Evolutionary conservation across 2,113 vertebrate genomes (phyloP).

Genomic region (Pomatorhinus ruficollis): DNA sequence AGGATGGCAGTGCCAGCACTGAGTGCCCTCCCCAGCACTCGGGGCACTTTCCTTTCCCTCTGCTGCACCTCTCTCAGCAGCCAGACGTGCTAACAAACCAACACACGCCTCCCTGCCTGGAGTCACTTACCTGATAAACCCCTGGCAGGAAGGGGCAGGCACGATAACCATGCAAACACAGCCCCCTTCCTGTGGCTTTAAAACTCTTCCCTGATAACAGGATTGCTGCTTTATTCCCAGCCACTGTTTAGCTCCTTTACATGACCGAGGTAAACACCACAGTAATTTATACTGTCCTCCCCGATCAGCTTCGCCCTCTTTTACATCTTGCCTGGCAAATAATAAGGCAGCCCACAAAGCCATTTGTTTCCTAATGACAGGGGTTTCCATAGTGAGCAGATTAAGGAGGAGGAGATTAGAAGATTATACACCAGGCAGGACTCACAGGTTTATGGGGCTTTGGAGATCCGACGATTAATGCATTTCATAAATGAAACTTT

Average conservation of each 20-base stretch:
- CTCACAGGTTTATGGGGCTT: conserved; percentile 56
- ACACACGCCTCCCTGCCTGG: background rate
- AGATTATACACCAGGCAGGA: conserved; percentile 64
- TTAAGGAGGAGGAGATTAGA: conserved; percentile 67
- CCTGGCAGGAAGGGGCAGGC: conserved; percentile 32
- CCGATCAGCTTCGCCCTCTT: conserved; percentile 28
- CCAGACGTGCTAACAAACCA: background rate
- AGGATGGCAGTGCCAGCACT: background rate
- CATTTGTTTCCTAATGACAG: conserved; percentile 72
- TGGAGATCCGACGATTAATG: conserved; percentile 59
- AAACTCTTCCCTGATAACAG: conserved; percentile 57
- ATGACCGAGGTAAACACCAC: conserved; percentile 17
- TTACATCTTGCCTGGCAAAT: conserved; percentile 63
- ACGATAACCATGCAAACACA: conserved; percentile 35
- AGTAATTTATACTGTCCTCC: conserved; percentile 51
- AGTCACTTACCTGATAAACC: conserved; percentile 53
- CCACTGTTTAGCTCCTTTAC: conserved; percentile 57
- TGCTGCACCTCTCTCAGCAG: background rate
- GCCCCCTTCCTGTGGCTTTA: conserved; percentile 47
- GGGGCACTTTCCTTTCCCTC: background rate
- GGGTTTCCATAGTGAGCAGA: conserved; percentile 65
- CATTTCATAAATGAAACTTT: conserved; percentile 53
- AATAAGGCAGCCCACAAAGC: conserved; percentile 59
- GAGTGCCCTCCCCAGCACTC: background rate
- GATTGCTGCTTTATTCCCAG: conserved; percentile 59